A percentile compares a stretch with the other conserved stretches of the same genome.
These are phyloP conservation scores for Phalacrocorax aristotelis DNA, from an alignment of 2,113 vertebrate species.

Conservation along the genomic window DNA sequence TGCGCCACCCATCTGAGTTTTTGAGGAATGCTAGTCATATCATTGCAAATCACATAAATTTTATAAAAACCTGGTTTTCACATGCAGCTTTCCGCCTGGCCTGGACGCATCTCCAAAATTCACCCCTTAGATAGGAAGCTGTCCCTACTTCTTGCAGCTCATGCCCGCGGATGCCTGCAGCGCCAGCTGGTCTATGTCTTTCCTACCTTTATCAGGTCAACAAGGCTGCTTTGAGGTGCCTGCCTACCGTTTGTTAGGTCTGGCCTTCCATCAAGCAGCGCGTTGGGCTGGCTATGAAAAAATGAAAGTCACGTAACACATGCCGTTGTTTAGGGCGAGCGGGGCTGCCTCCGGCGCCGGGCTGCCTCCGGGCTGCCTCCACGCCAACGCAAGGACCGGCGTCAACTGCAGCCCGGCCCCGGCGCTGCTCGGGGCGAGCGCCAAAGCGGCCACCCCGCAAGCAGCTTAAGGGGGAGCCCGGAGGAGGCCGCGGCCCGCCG, in stretches of 20 bases:
- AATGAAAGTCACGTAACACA: background rate
- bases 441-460: rapidly evolving
- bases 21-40: background rate
- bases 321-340: rapidly evolving
- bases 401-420: too few species aligned
- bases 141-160: background rate
- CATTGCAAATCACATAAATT: background rate
- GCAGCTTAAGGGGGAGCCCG: rapidly evolving
- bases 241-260: too few species aligned
- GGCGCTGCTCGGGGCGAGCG: too few species aligned
- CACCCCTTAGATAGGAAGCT: rapidly evolving
- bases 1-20: background rate
- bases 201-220: rapidly evolving
- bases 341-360: background rate
- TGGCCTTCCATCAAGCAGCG: too few species aligned
- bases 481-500: background rate
- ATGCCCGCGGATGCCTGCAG: rapidly evolving
- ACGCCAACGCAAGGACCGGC: background rate
- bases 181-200: rapidly evolving
- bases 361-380: rapidly evolving
- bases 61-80: background rate
- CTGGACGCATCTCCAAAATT: rapidly evolving
- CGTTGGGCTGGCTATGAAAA: rapidly evolving
- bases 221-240: too few species aligned
- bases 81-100: background rate